Conservation (phyloP, 2,797 vertebrate species). For the Cyprinodon diabolis region DNA sequence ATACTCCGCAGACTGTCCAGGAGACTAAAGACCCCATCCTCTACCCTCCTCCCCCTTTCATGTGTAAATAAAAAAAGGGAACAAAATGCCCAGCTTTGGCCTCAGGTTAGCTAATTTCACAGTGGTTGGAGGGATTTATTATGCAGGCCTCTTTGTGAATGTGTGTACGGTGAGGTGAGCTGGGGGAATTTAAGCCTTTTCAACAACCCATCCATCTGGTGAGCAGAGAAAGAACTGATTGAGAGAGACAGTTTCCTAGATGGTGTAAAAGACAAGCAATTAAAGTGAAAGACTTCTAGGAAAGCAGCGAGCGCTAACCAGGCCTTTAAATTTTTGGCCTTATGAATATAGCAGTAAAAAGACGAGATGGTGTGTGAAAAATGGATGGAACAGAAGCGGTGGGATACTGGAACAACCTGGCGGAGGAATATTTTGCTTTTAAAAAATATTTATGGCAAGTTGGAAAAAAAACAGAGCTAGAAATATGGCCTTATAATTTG, state of each 20-base stretch:
- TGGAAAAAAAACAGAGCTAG: neutral
- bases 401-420: neutral
- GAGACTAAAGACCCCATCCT: slow-evolving; percentile 39
- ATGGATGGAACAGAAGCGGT: slow-evolving; percentile 8
- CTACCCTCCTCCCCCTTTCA: no score
- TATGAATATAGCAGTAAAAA: slow-evolving; percentile 17
- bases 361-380: slow-evolving; percentile 23
- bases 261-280: slow-evolving; percentile 22
- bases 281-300: slow-evolving; percentile 26
- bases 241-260: slow-evolving; percentile 44
- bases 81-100: neutral
- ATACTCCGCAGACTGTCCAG: slow-evolving; percentile 30
- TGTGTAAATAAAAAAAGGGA: slow-evolving; percentile 6
- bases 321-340: slow-evolving; percentile 28
- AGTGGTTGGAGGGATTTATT: slow-evolving; percentile 43
- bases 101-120: slow-evolving; percentile 32
- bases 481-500: neutral
- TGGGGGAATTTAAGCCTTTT: slow-evolving; percentile 36
- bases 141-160: neutral
- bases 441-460: neutral
- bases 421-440: neutral
- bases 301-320: slow-evolving; percentile 36
- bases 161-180: neutral
- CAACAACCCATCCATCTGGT: slow-evolving; percentile 56
- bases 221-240: slow-evolving; percentile 44